phyloP scores from a whole-genome alignment of 1,140 invertebrate genomes.

The Tenebrio molitor region DNA sequence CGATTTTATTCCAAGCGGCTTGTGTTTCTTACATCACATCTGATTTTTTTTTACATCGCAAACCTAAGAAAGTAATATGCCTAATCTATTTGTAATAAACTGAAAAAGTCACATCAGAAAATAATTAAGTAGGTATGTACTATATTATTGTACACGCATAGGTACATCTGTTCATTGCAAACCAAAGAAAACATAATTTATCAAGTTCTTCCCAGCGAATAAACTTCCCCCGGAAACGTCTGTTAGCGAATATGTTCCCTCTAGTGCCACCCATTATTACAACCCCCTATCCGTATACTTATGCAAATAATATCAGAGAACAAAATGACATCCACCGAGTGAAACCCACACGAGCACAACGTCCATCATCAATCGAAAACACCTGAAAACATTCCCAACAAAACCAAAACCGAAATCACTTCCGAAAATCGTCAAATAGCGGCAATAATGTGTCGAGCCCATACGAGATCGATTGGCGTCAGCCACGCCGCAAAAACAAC shows the following conservation, averaged over 20 bases:
- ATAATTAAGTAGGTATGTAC: no score
- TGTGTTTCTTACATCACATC: no score
- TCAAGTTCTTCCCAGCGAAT: neutral
- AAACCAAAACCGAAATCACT: neutral
- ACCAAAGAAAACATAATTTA: neutral
- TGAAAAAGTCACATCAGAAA: no score
- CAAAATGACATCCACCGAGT: neutral
- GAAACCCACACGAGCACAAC: neutral
- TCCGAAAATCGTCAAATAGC: neutral
- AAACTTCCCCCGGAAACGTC: constrained; percentile 18
- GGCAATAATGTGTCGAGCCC: neutral
- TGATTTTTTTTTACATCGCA: no score
- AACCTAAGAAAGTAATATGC: no score
- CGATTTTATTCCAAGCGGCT: no score
- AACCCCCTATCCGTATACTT: neutral
- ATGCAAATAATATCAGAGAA: neutral
- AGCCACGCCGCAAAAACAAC: constrained; percentile 18
- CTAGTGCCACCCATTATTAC: neutral
- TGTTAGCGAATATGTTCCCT: constrained; percentile 24
- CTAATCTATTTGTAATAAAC: no score
- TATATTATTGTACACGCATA: no score
- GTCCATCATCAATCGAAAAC: neutral
- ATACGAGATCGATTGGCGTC: constrained; percentile 7
- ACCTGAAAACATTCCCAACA: neutral
- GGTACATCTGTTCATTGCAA: no score